phyloP scores from a whole-genome alignment of 2,797 vertebrate species.

The Vespertilio murinus region DNA sequence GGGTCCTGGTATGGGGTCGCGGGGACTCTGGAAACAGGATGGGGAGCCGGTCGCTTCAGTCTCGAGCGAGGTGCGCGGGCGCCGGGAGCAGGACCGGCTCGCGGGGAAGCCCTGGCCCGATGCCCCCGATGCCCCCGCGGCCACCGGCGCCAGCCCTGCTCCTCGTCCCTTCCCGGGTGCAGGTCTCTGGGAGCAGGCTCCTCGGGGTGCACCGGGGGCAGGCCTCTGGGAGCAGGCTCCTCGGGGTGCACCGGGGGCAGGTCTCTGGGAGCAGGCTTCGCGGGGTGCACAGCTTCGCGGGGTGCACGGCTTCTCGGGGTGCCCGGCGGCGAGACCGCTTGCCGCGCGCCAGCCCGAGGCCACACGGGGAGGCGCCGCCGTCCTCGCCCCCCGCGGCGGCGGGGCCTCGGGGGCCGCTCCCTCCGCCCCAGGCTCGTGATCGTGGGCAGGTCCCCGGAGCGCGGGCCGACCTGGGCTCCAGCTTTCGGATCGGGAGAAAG shows the following conservation, averaged over 20 bases:
- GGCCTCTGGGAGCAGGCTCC: too few species aligned
- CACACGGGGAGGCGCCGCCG: background rate
- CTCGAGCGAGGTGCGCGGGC: background rate
- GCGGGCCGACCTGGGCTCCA: background rate
- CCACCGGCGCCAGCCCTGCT: background rate
- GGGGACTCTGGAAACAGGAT: background rate
- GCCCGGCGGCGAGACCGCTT: background rate
- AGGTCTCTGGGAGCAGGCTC: background rate
- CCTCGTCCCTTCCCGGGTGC: background rate
- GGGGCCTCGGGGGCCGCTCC: background rate
- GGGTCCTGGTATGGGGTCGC: background rate
- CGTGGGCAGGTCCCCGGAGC: accelerated
- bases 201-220: accelerated
- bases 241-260: too few species aligned
- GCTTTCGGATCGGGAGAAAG: background rate
- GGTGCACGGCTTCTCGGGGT: background rate
- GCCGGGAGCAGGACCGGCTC: background rate
- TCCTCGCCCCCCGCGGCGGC: background rate
- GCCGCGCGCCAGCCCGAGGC: background rate
- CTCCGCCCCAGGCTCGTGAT: background rate
- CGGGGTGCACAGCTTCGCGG: too few species aligned
- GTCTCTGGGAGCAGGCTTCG: background rate
- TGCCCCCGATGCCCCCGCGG: background rate
- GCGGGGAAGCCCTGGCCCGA: background rate
- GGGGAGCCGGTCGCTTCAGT: background rate